A percentile compares a stretch with the other conserved stretches of the same genome.
phyloP scores from a whole-genome alignment of 2,113 vertebrate genomes.

The Tylochromis polylepis region DNA sequence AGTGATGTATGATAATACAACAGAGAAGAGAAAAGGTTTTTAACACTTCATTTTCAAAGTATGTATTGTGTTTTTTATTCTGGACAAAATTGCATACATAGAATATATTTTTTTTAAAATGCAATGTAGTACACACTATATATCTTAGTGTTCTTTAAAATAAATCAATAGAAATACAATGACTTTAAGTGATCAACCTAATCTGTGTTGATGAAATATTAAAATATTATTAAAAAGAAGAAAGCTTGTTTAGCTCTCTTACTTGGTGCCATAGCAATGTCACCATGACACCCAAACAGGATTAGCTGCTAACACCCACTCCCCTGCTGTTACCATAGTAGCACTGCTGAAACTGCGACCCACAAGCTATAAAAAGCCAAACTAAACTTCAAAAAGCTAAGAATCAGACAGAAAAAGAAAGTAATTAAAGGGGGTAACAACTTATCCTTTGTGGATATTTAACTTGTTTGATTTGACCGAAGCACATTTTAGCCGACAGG shows the following conservation, averaged over 20 bases:
- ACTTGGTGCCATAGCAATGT: constrained; percentile 48
- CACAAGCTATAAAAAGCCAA: constrained; percentile 54
- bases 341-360: constrained; percentile 48
- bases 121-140: not conserved
- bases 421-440: constrained; percentile 17
- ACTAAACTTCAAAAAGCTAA: constrained; percentile 41
- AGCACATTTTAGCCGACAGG: constrained; percentile 4
- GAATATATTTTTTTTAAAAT: too few species aligned
- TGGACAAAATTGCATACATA: not conserved
- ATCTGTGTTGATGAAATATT: constrained; percentile 17
- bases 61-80: not conserved
- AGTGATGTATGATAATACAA: not conserved
- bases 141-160: not conserved
- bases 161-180: not conserved
- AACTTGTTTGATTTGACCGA: not conserved
- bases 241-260: constrained; percentile 31
- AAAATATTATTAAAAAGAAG: constrained; percentile 30
- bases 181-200: constrained; percentile 4
- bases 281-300: constrained; percentile 65
- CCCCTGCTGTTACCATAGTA: constrained; percentile 70
- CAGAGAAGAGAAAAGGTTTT: not conserved
- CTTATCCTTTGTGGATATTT: constrained; percentile 23
- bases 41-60: not conserved
- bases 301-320: constrained; percentile 62
- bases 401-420: constrained; percentile 25